Evolutionary conservation across 2,888 invertebrate species (phyloP).

Genomic region (Seladonia tumulorum): DNA sequence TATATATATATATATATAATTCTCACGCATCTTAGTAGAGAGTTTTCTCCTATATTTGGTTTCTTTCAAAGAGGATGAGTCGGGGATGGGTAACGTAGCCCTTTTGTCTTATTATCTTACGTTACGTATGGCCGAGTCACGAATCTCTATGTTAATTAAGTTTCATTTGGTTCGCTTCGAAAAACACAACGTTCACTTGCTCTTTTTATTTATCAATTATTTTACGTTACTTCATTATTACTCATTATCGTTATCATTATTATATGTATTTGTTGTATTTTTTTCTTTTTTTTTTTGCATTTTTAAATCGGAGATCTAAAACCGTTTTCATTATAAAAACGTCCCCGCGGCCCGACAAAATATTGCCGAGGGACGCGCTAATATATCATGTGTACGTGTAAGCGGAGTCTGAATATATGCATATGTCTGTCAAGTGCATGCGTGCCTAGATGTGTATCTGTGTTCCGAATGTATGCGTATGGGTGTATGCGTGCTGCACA

Average conservation of each 20-base stretch:
- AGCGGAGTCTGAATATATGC: conserved; percentile 58
- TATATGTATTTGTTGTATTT: conserved; percentile 9
- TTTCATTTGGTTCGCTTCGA: conserved; percentile 79
- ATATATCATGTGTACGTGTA: conserved; percentile 67
- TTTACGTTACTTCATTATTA: conserved; percentile 23
- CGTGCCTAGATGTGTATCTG: not conserved
- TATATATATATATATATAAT: conserved; percentile 3
- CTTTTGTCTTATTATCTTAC: conserved; percentile 67
- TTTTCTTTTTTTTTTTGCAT: conserved; percentile 18
- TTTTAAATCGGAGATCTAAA: conserved; percentile 79
- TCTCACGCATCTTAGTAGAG: conserved; percentile 66
- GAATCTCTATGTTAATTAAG: conserved; percentile 71
- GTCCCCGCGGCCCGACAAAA: conserved; percentile 82
- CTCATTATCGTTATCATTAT: conserved; percentile 37
- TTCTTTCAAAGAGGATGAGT: not conserved
- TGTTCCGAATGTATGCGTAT: not conserved
- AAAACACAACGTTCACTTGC: conserved; percentile 59
- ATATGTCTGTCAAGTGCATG: conserved; percentile 1
- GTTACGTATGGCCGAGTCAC: conserved; percentile 81
- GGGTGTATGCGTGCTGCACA: not conserved
- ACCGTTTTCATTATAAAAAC: conserved; percentile 82
- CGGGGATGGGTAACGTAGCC: conserved; percentile 5
- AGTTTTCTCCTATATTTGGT: not conserved
- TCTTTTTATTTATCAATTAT: conserved; percentile 1
- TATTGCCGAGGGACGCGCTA: conserved; percentile 80